These are phyloP conservation scores for Lordiphosa andalusiaca DNA, from an alignment of 2,888 invertebrate species.

Conservation along the genomic window DNA sequence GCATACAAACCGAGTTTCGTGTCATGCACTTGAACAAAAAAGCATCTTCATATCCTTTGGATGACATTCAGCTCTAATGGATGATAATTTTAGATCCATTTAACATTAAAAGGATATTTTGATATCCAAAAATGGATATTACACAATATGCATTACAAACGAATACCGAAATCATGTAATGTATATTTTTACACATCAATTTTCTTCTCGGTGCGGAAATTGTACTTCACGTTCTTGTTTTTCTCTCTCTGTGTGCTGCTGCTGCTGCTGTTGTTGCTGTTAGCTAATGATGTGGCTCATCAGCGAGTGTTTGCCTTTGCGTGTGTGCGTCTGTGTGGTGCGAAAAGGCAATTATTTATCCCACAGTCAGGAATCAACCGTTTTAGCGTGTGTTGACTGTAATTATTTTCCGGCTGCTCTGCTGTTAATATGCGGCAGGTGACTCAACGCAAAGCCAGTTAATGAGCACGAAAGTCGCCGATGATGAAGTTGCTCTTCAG, in stretches of 20 bases:
- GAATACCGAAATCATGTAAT: too few relatives aligned
- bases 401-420: conserved; percentile 55
- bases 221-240: too few relatives aligned
- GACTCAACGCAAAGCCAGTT: conserved; percentile 53
- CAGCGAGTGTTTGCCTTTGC: conserved; percentile 11
- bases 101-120: too few relatives aligned
- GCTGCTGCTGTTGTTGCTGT: conserved; percentile 20
- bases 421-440: conserved; percentile 74
- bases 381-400: conserved; percentile 35
- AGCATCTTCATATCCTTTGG: too few relatives aligned
- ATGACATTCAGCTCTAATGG: too few relatives aligned
- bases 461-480: conserved; percentile 55
- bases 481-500: conserved; percentile 30
- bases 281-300: conserved; percentile 52
- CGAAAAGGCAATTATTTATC: conserved; percentile 45
- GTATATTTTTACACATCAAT: too few relatives aligned
- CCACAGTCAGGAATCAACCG: conserved; percentile 11
- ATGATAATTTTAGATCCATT: too few relatives aligned
- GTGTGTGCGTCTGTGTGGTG: conserved; percentile 12
- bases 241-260: conserved; percentile 1
- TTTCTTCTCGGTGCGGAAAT: too few relatives aligned
- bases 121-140: too few relatives aligned
- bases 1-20: too few relatives aligned
- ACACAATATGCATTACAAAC: too few relatives aligned
- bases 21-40: too few relatives aligned